Conservation (phyloP, 2,797 vertebrate species). For the Gymnoscopelus braueri region DNA sequence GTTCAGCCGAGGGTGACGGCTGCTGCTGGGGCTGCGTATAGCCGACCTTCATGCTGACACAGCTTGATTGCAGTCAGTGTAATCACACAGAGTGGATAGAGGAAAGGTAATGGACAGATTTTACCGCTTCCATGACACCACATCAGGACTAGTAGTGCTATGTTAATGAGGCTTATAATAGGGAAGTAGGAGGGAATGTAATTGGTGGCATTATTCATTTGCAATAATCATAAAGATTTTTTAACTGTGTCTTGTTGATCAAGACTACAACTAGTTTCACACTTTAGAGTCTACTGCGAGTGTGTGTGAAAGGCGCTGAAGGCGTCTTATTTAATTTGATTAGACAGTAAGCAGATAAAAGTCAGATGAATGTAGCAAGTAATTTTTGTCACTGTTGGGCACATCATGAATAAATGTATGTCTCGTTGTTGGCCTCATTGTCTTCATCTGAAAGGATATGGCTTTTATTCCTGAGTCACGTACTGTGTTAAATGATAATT, state of each 20-base stretch:
- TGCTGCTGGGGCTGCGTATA: slow-evolving; percentile 30
- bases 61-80: slow-evolving; percentile 42
- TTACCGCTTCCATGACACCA: slow-evolving; percentile 6
- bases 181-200: not conserved
- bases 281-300: too few species aligned
- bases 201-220: not conserved
- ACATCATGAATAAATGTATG: not conserved
- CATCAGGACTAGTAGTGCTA: not conserved
- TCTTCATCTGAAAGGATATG: slow-evolving; percentile 14
- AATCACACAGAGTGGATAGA: slow-evolving; percentile 61
- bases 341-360: too few species aligned
- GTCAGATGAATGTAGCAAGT: not conserved
- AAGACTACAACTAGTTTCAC: too few species aligned
- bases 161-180: too few species aligned
- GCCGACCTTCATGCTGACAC: slow-evolving; percentile 50
- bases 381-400: slow-evolving; percentile 18
- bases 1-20: slow-evolving; percentile 45
- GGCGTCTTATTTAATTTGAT: slow-evolving; percentile 2
- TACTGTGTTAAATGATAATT: slow-evolving; percentile 39
- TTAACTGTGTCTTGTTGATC: too few species aligned
- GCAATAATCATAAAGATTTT: not conserved
- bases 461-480: slow-evolving; percentile 6
- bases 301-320: too few species aligned
- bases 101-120: slow-evolving; percentile 27
- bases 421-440: not conserved